phyloP scores from a whole-genome alignment of 1,140 invertebrate genomes.

The Anastrepha obliqua region DNA sequence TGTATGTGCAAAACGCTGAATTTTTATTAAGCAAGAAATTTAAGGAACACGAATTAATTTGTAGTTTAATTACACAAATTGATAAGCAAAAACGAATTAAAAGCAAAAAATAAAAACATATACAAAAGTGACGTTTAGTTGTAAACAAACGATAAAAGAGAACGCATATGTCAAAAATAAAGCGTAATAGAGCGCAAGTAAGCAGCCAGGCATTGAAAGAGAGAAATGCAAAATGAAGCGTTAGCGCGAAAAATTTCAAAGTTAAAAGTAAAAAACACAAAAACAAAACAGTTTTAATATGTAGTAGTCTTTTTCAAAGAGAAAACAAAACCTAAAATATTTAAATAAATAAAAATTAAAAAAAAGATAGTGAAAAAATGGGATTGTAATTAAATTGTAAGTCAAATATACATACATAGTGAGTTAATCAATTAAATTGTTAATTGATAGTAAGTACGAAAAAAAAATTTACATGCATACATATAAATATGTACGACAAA shows the following conservation, averaged over 20 bases:
- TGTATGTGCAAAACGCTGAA: conserved; percentile 14
- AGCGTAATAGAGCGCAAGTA: not conserved
- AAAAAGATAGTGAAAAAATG: not conserved
- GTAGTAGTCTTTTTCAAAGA: conserved; percentile 44
- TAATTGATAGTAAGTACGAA: conserved; percentile 27
- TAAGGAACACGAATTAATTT: conserved; percentile 1
- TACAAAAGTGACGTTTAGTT: conserved; percentile 15
- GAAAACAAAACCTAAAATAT: conserved; percentile 11
- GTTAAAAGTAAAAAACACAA: not conserved
- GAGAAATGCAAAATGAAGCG: not conserved
- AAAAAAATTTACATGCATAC: conserved; percentile 4
- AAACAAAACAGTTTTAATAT: conserved; percentile 40
- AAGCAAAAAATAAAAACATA: not conserved
- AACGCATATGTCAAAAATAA: not conserved
- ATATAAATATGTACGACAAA: not conserved
- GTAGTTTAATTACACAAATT: conserved; percentile 37
- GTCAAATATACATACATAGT: conserved; percentile 50
- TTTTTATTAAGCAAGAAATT: not conserved
- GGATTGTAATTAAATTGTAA: conserved; percentile 31
- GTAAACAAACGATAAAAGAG: conserved; percentile 36
- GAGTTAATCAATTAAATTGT: conserved; percentile 52
- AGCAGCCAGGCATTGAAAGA: not conserved
- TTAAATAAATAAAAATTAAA: conserved; percentile 3
- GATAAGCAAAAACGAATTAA: not conserved
- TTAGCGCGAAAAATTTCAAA: not conserved